phyloP scores from a whole-genome alignment of 2,797 vertebrate genomes.

The Scleropages formosus region DNA sequence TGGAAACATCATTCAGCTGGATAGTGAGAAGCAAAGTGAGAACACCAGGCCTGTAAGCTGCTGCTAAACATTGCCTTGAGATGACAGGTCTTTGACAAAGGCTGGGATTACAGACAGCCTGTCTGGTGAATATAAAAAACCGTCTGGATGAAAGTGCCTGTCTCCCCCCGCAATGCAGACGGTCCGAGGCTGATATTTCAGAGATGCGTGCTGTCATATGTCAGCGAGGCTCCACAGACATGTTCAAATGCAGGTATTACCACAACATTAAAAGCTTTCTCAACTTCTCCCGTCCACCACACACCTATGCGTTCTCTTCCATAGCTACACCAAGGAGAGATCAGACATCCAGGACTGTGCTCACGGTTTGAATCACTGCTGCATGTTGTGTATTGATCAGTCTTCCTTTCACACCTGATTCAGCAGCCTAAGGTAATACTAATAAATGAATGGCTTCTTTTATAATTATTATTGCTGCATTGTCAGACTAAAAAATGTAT shows the following conservation, averaged over 20 bases:
- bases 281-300: neutral
- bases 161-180: slow-evolving; percentile 10
- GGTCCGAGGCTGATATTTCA: slow-evolving; percentile 12
- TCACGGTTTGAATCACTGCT: neutral
- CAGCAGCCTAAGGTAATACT: neutral
- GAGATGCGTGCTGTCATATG: neutral
- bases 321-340: neutral
- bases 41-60: slow-evolving; percentile 8
- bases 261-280: neutral
- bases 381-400: neutral
- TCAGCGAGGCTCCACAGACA: neutral
- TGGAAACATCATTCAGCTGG: slow-evolving; percentile 2
- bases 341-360: neutral
- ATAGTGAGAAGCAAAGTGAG: neutral
- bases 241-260: slow-evolving; percentile 6
- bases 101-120: slow-evolving; percentile 18
- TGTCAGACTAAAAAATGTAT: too few species aligned
- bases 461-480: too few species aligned
- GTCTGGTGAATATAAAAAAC: slow-evolving; percentile 21
- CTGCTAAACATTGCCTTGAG: slow-evolving; percentile 27
- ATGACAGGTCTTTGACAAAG: slow-evolving; percentile 34
- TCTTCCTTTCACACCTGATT: neutral
- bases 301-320: neutral
- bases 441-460: too few species aligned
- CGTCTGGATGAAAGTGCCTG: slow-evolving; percentile 32